Conservation (phyloP, 2,113 vertebrate species). For the Ceyx margarethae region DNA sequence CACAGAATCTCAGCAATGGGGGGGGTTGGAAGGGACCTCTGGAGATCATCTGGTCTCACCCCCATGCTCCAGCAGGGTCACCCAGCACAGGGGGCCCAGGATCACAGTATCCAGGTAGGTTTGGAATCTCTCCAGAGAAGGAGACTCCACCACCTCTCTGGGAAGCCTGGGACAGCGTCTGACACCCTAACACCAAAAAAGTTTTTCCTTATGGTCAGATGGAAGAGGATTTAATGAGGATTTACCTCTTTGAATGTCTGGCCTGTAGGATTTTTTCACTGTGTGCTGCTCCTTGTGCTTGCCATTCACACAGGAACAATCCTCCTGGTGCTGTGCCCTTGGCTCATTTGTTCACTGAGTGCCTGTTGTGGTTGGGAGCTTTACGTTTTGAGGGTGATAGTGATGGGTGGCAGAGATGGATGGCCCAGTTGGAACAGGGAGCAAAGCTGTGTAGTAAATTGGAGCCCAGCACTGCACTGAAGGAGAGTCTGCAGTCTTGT, state of each 20-base stretch:
- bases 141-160: neutral
- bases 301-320: neutral
- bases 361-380: fast-evolving
- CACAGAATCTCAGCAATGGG: neutral
- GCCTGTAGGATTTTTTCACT: neutral
- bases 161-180: neutral
- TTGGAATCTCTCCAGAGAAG: neutral
- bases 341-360: neutral
- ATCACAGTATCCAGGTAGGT: neutral
- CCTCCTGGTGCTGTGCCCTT: neutral
- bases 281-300: neutral
- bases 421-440: neutral
- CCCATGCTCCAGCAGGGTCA: neutral
- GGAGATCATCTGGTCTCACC: neutral
- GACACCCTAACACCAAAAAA: neutral
- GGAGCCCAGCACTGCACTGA: neutral
- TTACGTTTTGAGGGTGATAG: neutral
- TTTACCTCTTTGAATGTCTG: neutral
- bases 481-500: neutral
- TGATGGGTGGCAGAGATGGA: neutral
- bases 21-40: neutral
- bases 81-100: neutral
- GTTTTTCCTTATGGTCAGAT: neutral
- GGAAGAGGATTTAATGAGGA: neutral
- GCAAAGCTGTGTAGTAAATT: neutral